Conservation (phyloP, 2,888 invertebrate genomes). For the Rhagonycha lutea region DNA sequence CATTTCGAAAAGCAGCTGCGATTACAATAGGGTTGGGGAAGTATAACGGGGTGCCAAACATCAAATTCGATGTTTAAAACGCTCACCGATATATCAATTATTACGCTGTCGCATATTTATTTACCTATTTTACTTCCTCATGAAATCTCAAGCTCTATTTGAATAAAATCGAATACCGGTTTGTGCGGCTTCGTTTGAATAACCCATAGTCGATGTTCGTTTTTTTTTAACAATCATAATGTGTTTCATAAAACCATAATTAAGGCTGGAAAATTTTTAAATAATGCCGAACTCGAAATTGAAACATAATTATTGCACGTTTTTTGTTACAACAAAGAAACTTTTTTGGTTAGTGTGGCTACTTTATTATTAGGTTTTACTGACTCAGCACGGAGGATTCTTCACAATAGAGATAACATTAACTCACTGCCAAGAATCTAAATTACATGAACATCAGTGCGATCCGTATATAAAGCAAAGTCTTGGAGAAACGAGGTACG, state of each 20-base stretch:
- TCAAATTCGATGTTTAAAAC: neutral
- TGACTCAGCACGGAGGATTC: neutral
- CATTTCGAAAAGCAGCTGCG: neutral
- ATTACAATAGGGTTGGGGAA: neutral
- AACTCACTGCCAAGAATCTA: neutral
- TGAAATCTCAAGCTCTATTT: neutral
- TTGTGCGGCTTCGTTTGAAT: neutral
- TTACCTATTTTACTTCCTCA: neutral
- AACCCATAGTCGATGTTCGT: neutral
- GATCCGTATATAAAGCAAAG: neutral
- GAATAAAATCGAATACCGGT: neutral
- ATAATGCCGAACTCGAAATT: neutral
- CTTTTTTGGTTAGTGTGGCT: neutral
- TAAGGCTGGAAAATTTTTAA: neutral
- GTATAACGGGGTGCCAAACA: neutral
- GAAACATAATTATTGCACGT: neutral
- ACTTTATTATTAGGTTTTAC: neutral
- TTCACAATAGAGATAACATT: neutral
- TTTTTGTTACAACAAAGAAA: neutral
- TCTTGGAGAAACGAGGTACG: neutral
- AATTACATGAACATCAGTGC: neutral
- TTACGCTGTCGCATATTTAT: neutral
- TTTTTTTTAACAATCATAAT: neutral
- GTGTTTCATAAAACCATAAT: neutral
- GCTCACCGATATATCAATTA: neutral